These are phyloP conservation scores for Tenthredo mesomela DNA, from an alignment of 2,888 invertebrate genomes.

Conservation along the genomic window DNA sequence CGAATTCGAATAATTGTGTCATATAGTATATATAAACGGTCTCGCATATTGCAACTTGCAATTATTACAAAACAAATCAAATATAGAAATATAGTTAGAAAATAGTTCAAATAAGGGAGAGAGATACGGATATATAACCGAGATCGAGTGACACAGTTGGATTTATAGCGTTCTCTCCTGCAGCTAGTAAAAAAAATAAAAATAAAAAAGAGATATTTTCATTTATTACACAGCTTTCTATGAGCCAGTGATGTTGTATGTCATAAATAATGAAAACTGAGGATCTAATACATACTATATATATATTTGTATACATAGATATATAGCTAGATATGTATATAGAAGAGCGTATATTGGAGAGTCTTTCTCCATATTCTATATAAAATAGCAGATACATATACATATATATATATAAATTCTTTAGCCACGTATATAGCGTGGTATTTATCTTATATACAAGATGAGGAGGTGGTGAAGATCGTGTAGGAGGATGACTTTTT, in stretches of 20 bases:
- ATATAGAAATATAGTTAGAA: neutral
- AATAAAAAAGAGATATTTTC: conserved; percentile 7
- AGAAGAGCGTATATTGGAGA: neutral
- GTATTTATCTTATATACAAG: neutral
- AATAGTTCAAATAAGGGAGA: neutral
- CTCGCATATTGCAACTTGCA: too few relatives aligned
- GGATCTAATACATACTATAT: neutral
- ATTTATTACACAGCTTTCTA: conserved; percentile 25
- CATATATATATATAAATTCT: neutral
- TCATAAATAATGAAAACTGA: conserved; percentile 8
- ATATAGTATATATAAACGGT: too few relatives aligned
- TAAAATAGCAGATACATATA: neutral
- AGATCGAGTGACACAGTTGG: conserved; percentile 1
- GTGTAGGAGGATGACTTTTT: conserved; percentile 24
- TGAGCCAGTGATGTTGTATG: neutral
- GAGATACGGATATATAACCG: neutral
- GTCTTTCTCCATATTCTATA: neutral
- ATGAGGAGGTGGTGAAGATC: neutral
- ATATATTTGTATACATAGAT: neutral
- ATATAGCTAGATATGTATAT: neutral
- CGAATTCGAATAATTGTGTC: too few relatives aligned
- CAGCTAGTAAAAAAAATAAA: neutral
- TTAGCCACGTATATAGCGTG: neutral
- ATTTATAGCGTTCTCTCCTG: conserved; percentile 18
- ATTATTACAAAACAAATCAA: neutral